Percentiles rank a stretch among this genome's conserved stretches.
Conservation (phyloP, 2,797 vertebrate species). For the Tinamus major region DNA sequence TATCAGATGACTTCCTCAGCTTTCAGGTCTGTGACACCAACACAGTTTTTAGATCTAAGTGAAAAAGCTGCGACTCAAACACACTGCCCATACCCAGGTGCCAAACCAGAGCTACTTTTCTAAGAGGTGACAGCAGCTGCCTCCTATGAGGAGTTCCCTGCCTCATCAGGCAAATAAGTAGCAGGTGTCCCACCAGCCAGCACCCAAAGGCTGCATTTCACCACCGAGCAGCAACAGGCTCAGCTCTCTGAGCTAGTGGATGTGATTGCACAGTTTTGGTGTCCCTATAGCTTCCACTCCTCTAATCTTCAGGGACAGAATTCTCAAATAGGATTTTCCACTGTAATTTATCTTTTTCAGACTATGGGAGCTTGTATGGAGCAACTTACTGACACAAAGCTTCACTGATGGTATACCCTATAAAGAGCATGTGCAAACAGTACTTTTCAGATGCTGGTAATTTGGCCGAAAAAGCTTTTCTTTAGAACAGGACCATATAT, state of each 20-base stretch:
- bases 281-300: neutral
- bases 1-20: neutral
- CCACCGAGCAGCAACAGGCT: neutral
- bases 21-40: neutral
- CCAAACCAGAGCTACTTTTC: neutral
- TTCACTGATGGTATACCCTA: neutral
- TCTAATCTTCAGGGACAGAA: neutral
- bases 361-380: neutral
- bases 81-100: neutral
- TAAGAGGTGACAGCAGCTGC: neutral
- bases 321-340: neutral
- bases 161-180: neutral
- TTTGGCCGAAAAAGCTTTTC: neutral
- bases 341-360: neutral
- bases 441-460: neutral
- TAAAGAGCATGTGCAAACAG: accelerated
- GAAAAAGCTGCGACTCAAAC: neutral
- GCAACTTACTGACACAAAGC: neutral
- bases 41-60: neutral
- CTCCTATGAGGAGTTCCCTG: neutral
- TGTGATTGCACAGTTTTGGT: neutral
- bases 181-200: neutral
- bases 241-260: neutral
- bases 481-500: neutral
- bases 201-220: neutral